Conservation (phyloP, 1,140 invertebrate species). For the Antheraea pernyi region DNA sequence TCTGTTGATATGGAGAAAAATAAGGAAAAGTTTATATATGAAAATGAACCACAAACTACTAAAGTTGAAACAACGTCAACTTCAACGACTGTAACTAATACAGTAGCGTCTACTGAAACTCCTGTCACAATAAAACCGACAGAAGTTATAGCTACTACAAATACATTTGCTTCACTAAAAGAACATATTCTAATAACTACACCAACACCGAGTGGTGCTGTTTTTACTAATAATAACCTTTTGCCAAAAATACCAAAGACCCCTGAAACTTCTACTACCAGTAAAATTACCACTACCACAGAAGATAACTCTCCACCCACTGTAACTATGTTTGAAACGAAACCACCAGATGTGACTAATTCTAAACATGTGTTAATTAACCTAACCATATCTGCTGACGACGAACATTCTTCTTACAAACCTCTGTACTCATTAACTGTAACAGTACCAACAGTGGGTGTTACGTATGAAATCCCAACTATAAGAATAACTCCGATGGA, state of each 20-base stretch:
- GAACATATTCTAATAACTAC: slow-evolving; percentile 46
- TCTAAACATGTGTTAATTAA: slow-evolving; percentile 85
- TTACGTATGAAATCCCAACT: slow-evolving; percentile 76
- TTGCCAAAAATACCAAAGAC: slow-evolving; percentile 17
- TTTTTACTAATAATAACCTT: slow-evolving; percentile 50
- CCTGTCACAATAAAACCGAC: slow-evolving; percentile 27
- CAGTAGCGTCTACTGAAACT: slow-evolving; percentile 18
- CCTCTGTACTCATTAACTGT: slow-evolving; percentile 87
- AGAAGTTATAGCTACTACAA: slow-evolving; percentile 29
- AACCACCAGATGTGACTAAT: slow-evolving; percentile 52
- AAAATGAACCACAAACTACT: slow-evolving; percentile 33
- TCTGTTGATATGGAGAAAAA: slow-evolving; percentile 39
- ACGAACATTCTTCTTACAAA: slow-evolving; percentile 79
- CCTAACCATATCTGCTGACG: slow-evolving; percentile 85
- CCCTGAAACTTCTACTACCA: slow-evolving; percentile 15
- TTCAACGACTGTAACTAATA: not conserved
- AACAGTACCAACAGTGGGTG: slow-evolving; percentile 83
- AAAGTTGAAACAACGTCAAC: slow-evolving; percentile 3
- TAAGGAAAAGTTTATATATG: slow-evolving; percentile 53
- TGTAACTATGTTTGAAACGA: slow-evolving; percentile 52
- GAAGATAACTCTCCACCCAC: slow-evolving; percentile 32
- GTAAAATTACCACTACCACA: slow-evolving; percentile 25
- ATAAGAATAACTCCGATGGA: slow-evolving; percentile 80
- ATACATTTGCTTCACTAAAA: slow-evolving; percentile 33
- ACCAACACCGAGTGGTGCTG: slow-evolving; percentile 47